Conservation (phyloP, 1,140 invertebrate species). For the Calliphora vicina region DNA sequence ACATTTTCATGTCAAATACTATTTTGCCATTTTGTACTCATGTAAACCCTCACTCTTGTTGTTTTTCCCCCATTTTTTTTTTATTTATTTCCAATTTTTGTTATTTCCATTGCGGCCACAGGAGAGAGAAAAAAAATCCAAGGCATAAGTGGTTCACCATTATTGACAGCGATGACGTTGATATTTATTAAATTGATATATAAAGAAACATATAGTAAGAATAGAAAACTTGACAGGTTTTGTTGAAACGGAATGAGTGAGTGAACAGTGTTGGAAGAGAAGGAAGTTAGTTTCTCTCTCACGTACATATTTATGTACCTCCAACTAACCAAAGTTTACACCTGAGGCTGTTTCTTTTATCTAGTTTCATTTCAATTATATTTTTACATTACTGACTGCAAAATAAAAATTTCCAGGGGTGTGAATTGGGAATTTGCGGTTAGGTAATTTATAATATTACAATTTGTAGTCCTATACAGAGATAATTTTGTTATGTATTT, state of each 20-base stretch:
- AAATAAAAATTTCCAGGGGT: too few relatives aligned
- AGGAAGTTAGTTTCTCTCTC: background rate
- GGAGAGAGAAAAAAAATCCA: background rate
- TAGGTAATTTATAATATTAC: too few relatives aligned
- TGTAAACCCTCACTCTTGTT: background rate
- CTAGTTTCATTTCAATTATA: too few relatives aligned
- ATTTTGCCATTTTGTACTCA: background rate
- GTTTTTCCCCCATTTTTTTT: background rate
- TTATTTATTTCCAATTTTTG: too few relatives aligned
- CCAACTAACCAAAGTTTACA: too few relatives aligned
- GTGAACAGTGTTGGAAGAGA: too few relatives aligned
- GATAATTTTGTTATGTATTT: too few relatives aligned
- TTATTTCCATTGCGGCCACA: background rate
- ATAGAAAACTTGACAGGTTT: background rate
- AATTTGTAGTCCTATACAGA: too few relatives aligned
- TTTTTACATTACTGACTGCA: too few relatives aligned
- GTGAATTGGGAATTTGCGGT: too few relatives aligned
- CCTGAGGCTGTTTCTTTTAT: too few relatives aligned
- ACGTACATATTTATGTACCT: background rate
- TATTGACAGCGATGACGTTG: constrained; percentile 27
- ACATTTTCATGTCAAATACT: constrained; percentile 26
- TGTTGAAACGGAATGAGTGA: background rate
- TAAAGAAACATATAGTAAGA: background rate
- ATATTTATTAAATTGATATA: constrained; percentile 28
- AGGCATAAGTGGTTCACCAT: background rate